Percentiles rank a stretch among this genome's conserved stretches.
Conservation (phyloP, 1,140 invertebrate species). For the Hylyphantes graminicola region DNA sequence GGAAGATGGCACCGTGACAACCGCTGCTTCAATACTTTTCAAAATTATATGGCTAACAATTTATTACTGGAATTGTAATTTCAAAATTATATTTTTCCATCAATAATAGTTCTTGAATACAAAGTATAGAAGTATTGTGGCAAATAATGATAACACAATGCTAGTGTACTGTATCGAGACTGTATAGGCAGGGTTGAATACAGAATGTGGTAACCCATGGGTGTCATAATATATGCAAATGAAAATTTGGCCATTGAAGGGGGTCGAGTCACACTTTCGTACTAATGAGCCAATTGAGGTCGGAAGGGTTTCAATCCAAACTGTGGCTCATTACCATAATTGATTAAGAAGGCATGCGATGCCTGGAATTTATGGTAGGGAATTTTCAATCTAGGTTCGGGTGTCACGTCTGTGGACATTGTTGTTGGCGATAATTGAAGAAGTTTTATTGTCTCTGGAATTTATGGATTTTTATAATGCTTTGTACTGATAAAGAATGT, state of each 20-base stretch:
- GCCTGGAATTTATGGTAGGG: slow-evolving; percentile 33
- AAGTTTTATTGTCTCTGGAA: slow-evolving; percentile 1
- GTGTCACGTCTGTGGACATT: background rate
- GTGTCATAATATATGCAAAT: slow-evolving; percentile 49
- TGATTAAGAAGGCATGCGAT: slow-evolving; percentile 38
- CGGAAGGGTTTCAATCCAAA: slow-evolving; percentile 1
- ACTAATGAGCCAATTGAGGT: slow-evolving; percentile 33
- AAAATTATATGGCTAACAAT: no score
- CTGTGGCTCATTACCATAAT: slow-evolving; percentile 30
- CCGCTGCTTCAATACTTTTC: no score
- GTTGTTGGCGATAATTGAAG: slow-evolving; percentile 27
- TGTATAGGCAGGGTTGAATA: no score
- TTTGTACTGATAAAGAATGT: no score
- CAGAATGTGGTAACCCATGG: slow-evolving; percentile 3
- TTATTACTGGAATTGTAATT: no score
- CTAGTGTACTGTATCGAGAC: no score
- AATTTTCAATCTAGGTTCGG: slow-evolving; percentile 26
- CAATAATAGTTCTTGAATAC: no score
- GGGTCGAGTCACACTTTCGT: slow-evolving; percentile 29
- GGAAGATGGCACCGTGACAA: no score
- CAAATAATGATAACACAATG: no score
- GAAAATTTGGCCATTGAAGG: background rate
- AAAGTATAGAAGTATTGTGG: no score
- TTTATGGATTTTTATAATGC: background rate
- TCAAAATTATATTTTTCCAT: no score